Evolutionary conservation across 2,888 invertebrate genomes (phyloP).

Genomic region (Andrena chrysosceles): DNA sequence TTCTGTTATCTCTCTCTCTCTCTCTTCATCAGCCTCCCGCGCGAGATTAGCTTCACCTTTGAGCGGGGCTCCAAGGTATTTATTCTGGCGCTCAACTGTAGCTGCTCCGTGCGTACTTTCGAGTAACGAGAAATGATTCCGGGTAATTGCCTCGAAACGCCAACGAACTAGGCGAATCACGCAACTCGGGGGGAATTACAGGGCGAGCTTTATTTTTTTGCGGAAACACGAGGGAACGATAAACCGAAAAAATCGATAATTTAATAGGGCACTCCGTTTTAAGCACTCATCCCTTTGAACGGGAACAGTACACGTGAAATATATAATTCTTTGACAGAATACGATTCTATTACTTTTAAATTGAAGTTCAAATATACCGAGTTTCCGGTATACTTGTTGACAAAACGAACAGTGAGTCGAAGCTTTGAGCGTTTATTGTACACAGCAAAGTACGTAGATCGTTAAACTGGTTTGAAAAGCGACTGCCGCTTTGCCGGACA

Average conservation of each 20-base stretch:
- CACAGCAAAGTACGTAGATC: no score
- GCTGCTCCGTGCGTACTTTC: background rate
- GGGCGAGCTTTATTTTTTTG: background rate
- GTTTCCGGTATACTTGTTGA: no score
- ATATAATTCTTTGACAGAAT: background rate
- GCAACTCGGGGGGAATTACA: background rate
- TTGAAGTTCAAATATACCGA: no score
- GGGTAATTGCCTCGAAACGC: constrained; percentile 11
- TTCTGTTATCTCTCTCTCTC: constrained; percentile 9
- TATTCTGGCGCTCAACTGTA: constrained; percentile 10
- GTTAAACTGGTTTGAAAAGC: constrained; percentile 12
- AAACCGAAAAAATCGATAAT: background rate
- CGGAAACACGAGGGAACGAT: background rate
- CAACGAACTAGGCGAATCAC: background rate
- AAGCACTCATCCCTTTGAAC: background rate
- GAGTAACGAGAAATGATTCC: constrained; percentile 31
- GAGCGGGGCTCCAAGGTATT: constrained; percentile 20
- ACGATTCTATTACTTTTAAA: no score
- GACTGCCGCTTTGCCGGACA: no score
- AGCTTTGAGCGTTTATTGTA: no score
- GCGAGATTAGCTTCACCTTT: constrained; percentile 35
- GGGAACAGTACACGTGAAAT: background rate
- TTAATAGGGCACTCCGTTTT: background rate
- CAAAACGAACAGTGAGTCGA: no score
- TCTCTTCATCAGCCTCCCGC: background rate